Base-by-base conservation (phyloP, 2,797 vertebrate genomes). In the Nyctalus aviator region DNA sequence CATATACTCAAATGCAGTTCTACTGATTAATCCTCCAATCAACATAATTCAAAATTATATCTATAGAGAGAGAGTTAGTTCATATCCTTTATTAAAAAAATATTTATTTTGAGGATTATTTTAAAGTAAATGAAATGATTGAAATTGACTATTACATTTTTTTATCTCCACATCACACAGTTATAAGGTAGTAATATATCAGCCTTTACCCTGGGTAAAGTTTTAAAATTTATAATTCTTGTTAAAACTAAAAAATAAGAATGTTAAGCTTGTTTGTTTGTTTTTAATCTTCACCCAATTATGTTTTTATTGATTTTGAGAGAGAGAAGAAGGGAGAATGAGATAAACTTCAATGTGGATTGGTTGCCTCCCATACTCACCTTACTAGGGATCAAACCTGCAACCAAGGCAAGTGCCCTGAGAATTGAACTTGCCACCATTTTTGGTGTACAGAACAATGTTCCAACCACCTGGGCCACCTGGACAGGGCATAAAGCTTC, bases 1-100 rank as follows among this genome's bases (percentile, higher is more conserved):
- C 94, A 77, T 94, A 96, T 82, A 91, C 93, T 95, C 53, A 57
- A 48, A 95, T 76, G 93, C 46, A 85, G n/a, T 88, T 97, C 90
- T 94, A 91, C 93, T 95, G 91, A 96, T 94, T 94, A 95, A 95
- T 89, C 79, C 85, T 86, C 86, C 68, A 97, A 93, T 96, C 79
- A 96, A 77, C 86, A 71, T 94, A 96, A 96, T 95, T 97, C 89
- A 88, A 96, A 95, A 94, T 91, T 96, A 95, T 78, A 97, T 75
- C 77, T 50, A 91, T 46, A 20, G 35, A 94, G 81, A 89, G 89
- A 95, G 32, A 82, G 48, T 84, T 69, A 79, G n/a, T 69, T 94
- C 84, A 48, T 59, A 27, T 82, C 62, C 75, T 85, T 95, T 87
- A 77, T 7, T 82, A 15, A 4, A 66, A 85, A 93, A 90, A 95